Percentiles rank a stretch among this genome's conserved stretches.
Evolutionary conservation across 2,797 vertebrate genomes (phyloP).

Genomic region (Otolemur crassicaudatus): DNA sequence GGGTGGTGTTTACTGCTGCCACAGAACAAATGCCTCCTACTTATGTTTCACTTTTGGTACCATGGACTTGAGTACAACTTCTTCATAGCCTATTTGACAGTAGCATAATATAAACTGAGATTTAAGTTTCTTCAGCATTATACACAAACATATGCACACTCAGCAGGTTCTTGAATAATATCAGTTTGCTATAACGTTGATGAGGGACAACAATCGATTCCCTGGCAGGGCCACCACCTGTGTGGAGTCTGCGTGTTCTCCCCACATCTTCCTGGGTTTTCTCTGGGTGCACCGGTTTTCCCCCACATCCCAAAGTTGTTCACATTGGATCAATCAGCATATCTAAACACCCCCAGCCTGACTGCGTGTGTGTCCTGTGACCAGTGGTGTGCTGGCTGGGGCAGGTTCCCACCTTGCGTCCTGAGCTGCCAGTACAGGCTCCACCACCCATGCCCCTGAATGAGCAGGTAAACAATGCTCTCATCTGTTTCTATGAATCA

Average conservation of each 20-base stretch:
- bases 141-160: background rate
- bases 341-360: background rate
- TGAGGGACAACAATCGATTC: background rate
- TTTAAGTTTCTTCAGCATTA: constrained; percentile 48
- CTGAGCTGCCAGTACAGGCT: background rate
- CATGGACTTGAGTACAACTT: constrained; percentile 23
- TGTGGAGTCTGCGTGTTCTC: background rate
- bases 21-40: constrained; percentile 31
- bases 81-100: constrained; percentile 22
- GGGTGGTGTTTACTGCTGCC: constrained; percentile 31
- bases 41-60: background rate
- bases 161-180: background rate
- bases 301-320: background rate
- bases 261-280: background rate
- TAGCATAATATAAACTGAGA: background rate
- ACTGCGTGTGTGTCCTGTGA: background rate
- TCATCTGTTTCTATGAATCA: background rate
- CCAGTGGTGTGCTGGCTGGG: background rate
- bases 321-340: fast-evolving
- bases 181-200: background rate
- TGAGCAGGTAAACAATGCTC: background rate
- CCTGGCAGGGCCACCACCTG: too few relatives aligned
- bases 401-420: background rate
- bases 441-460: background rate
- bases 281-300: background rate